phyloP scores from a whole-genome alignment of 2,797 vertebrate genomes.

The Rhynchotus rufescens region DNA sequence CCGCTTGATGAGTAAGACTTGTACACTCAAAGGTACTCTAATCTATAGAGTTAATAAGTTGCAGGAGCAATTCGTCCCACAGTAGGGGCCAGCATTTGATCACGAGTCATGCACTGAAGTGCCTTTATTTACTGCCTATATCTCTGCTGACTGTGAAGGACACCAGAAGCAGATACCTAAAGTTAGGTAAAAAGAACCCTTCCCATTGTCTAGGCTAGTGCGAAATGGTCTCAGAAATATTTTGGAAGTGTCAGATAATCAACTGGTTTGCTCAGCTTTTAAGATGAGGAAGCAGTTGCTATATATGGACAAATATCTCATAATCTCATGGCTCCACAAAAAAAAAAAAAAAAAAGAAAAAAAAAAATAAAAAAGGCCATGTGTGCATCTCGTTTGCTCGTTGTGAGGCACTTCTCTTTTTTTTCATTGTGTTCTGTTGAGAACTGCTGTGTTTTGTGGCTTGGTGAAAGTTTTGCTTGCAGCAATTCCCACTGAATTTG shows the following conservation, averaged over 20 bases:
- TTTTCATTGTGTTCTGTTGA: background rate
- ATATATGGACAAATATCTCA: rapidly evolving
- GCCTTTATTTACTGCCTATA: background rate
- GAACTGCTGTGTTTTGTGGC: background rate
- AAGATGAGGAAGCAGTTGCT: background rate
- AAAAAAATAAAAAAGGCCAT: too few relatives aligned
- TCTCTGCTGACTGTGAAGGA: background rate
- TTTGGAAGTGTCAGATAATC: background rate
- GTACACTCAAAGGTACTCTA: background rate
- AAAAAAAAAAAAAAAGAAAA: background rate
- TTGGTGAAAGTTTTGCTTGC: background rate
- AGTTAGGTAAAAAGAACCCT: background rate
- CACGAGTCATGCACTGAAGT: background rate
- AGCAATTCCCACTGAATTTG: background rate
- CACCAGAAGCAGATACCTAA: background rate
- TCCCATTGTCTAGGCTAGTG: background rate
- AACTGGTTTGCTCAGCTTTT: background rate
- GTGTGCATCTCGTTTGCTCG: background rate
- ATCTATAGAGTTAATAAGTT: background rate
- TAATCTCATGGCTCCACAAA: background rate
- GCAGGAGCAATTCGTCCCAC: background rate
- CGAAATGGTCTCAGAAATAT: background rate
- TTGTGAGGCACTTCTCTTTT: background rate
- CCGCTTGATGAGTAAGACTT: background rate
- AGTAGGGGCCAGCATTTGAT: background rate